phyloP scores from a whole-genome alignment of 2,888 invertebrate species.

The Drosophila sordidula region DNA sequence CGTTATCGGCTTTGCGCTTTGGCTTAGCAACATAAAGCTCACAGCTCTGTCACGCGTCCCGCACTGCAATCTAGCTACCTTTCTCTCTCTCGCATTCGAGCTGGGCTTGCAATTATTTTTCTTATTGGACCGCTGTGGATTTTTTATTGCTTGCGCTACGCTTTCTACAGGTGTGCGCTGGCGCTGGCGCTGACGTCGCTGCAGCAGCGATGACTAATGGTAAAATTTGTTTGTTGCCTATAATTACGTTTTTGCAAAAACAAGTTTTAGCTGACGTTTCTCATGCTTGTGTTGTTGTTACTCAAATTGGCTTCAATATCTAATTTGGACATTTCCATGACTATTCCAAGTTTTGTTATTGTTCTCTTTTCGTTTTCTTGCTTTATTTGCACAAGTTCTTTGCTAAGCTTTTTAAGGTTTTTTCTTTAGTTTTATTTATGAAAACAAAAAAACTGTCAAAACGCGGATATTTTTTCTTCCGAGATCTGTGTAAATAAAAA shows the following conservation, averaged over 20 bases:
- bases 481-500: conserved; percentile 14
- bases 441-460: conserved; percentile 16
- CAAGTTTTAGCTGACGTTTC: conserved; percentile 45
- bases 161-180: conserved; percentile 77
- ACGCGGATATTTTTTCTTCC: conserved; percentile 46
- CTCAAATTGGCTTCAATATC: conserved; percentile 36
- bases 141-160: conserved; percentile 59
- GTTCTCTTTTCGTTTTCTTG: conserved; percentile 7
- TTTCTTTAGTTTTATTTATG: conserved; percentile 31
- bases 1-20: conserved; percentile 33
- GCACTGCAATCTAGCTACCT: neutral
- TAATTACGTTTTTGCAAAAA: conserved; percentile 45
- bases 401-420: conserved; percentile 33
- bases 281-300: conserved; percentile 17
- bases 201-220: conserved; percentile 67
- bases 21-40: conserved; percentile 40
- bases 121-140: conserved; percentile 38
- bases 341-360: conserved; percentile 13
- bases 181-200: conserved; percentile 23
- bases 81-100: neutral
- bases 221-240: conserved; percentile 45
- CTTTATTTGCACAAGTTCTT: conserved; percentile 52
- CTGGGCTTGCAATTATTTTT: conserved; percentile 51
- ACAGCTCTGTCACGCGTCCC: conserved; percentile 14
- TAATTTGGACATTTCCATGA: conserved; percentile 42